phyloP scores from a whole-genome alignment of 2,797 vertebrate genomes.

The Spea hammondii region DNA sequence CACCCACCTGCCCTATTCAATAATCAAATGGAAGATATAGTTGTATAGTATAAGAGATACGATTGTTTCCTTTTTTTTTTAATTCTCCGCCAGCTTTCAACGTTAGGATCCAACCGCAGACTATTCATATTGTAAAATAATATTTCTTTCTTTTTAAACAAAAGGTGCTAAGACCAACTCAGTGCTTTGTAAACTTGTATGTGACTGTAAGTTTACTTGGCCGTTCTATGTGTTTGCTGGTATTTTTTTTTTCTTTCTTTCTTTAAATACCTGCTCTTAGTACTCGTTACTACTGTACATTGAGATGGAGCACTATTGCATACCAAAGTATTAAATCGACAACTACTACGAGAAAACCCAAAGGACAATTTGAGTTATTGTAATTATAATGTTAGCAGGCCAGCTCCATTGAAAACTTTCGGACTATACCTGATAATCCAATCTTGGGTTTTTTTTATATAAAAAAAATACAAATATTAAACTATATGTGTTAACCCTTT shows the following conservation, averaged over 20 bases:
- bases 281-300: constrained; percentile 65
- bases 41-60: constrained; percentile 55
- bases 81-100: constrained; percentile 58
- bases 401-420: constrained; percentile 57
- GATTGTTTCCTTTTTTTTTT: constrained; percentile 57
- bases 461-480: constrained; percentile 9
- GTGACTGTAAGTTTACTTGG: constrained; percentile 63
- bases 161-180: constrained; percentile 65
- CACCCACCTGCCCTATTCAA: constrained; percentile 14
- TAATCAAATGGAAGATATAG: constrained; percentile 41
- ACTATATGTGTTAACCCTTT: constrained; percentile 15
- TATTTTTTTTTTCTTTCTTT: constrained; percentile 52
- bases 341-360: constrained; percentile 55
- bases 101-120: constrained; percentile 60
- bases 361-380: constrained; percentile 68
- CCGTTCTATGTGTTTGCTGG: constrained; percentile 68
- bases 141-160: constrained; percentile 45
- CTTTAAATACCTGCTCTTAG: constrained; percentile 60
- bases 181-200: constrained; percentile 66
- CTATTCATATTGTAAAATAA: constrained; percentile 58
- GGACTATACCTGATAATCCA: constrained; percentile 35
- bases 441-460: constrained; percentile 30
- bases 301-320: constrained; percentile 74
- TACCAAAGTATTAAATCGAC: constrained; percentile 74
- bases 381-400: constrained; percentile 63